Base-by-base conservation (phyloP, 2,113 vertebrate genomes). In the Labeo catla region DNA sequence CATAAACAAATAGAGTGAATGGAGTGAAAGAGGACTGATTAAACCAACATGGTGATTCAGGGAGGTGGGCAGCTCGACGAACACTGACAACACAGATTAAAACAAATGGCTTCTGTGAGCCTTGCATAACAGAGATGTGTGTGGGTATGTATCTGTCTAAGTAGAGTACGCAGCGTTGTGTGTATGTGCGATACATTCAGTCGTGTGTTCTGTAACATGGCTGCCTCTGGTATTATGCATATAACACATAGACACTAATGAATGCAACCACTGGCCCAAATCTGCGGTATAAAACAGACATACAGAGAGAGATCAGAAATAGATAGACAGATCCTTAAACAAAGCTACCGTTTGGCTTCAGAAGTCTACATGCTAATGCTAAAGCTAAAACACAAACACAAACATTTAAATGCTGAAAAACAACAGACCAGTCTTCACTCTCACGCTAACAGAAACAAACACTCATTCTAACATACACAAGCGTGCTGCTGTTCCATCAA, bases 401-500 rank as follows among this genome's bases (percentile, higher is more conserved):
- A 39, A 39, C 39, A 39, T 28, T 49, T 2, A 6, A 23, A 81
- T 65, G 21, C 59, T 23, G 43, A 19, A 23, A 43, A 63, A 80
- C 2, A 68, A 65, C 5, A 36, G 23, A 21, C 15, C 1, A 68
- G 36, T 21, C n/a, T 50, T 39, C 28, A 50, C 5, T 84, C 36
- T 54, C 65, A 72, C 28, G 86, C 76, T 39, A 65, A 86, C 83
- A 89, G 84, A 89, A 86, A 82, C 79, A 86, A 80, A 59, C 77
- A 81, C 28, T 70, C 54, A 72, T 88, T 77, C 82, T 73, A 45
- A 84, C 54, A 89, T 76, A 84, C 77, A 13, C 86, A 74, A 49
- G 9, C 85, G 82, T 50, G 89, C 83, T 74, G 85, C 16, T 15
- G 23, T 88, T 77, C 81, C 88, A 93, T 95, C 91, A 93, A 93